A percentile compares a stretch with the other conserved stretches of the same genome.
phyloP scores from a whole-genome alignment of 2,888 invertebrate species.

The Neoascia interrupta region DNA sequence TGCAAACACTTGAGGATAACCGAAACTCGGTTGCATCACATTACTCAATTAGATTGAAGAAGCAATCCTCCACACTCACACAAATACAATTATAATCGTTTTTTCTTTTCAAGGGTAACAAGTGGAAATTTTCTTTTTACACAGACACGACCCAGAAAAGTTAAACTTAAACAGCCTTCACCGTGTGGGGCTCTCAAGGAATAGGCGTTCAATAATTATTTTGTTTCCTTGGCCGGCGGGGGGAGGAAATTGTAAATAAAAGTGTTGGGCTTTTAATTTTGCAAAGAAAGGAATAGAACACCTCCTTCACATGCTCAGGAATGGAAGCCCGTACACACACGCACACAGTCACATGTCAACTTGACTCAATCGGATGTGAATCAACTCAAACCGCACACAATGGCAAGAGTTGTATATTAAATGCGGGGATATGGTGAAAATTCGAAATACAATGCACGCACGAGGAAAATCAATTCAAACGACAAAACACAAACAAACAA shows the following conservation, averaged over 20 bases:
- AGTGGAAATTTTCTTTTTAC: constrained; percentile 29
- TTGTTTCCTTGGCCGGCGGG: too few relatives aligned
- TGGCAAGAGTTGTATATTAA: constrained; percentile 43
- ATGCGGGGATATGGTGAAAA: constrained; percentile 27
- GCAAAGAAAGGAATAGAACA: constrained; percentile 19
- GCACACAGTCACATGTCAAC: constrained; percentile 36
- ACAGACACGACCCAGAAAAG: constrained; percentile 23
- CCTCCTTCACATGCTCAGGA: too few relatives aligned
- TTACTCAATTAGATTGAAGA: constrained; percentile 26
- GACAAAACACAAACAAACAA: constrained; percentile 33
- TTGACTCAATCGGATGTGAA: constrained; percentile 28
- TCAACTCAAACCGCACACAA: constrained; percentile 49
- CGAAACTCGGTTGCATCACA: constrained; percentile 53
- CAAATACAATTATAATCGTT: constrained; percentile 22
- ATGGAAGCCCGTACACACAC: constrained; percentile 11
- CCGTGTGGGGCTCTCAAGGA: constrained; percentile 21
- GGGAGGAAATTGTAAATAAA: background rate
- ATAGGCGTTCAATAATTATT: background rate
- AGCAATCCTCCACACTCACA: background rate
- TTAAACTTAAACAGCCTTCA: constrained; percentile 3
- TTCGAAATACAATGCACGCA: constrained; percentile 35
- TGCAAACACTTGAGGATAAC: background rate
- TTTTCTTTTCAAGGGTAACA: constrained; percentile 61
- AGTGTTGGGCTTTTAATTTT: constrained; percentile 36
- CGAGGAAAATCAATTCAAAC: constrained; percentile 45